Percentiles rank a stretch among this genome's conserved stretches.
phyloP scores from a whole-genome alignment of 2,113 vertebrate genomes.

The Brachyistius frenatus region DNA sequence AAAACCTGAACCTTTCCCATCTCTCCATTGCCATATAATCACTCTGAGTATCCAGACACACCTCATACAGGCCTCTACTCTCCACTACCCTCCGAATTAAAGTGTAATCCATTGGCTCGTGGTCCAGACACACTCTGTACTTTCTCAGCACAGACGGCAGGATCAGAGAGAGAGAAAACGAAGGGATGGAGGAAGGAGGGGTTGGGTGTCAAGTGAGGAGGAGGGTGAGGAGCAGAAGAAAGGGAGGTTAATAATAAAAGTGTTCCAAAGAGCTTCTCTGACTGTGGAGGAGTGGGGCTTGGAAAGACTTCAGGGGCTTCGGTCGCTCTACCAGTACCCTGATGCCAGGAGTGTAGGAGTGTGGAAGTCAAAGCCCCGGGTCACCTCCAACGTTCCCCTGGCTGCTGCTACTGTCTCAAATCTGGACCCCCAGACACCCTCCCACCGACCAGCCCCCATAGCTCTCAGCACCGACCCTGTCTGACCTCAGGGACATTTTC shows the following conservation, averaged over 20 bases:
- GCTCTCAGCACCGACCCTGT: slow-evolving; percentile 45
- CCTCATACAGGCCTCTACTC: slow-evolving; percentile 22
- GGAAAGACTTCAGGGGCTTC: slow-evolving; percentile 65
- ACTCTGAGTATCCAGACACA: slow-evolving; percentile 14
- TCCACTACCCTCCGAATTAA: slow-evolving; percentile 38
- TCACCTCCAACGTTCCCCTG: slow-evolving; percentile 41
- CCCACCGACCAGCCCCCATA: slow-evolving; percentile 33
- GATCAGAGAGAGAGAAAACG: slow-evolving; percentile 49
- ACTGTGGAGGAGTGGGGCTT: slow-evolving; percentile 53
- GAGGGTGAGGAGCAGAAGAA: slow-evolving; percentile 7
- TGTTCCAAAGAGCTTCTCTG: slow-evolving; percentile 68
- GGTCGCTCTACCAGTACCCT: slow-evolving; percentile 55
- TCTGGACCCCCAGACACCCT: slow-evolving; percentile 53
- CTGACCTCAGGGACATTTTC: slow-evolving; percentile 59
- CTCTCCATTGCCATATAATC: slow-evolving; percentile 22
- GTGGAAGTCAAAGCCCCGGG: slow-evolving; percentile 68
- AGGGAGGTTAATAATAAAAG: slow-evolving; percentile 73
- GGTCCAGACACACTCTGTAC: slow-evolving; percentile 40
- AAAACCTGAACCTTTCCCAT: background rate
- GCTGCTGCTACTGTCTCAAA: slow-evolving; percentile 56
- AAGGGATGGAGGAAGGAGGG: background rate
- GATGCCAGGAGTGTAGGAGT: slow-evolving; percentile 46
- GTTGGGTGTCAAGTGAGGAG: slow-evolving; percentile 31
- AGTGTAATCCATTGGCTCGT: slow-evolving; percentile 49
- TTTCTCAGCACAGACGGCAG: slow-evolving; percentile 61